Evolutionary conservation across 2,113 vertebrate genomes (phyloP).

Genomic region (Pomatostomus ruficeps): DNA sequence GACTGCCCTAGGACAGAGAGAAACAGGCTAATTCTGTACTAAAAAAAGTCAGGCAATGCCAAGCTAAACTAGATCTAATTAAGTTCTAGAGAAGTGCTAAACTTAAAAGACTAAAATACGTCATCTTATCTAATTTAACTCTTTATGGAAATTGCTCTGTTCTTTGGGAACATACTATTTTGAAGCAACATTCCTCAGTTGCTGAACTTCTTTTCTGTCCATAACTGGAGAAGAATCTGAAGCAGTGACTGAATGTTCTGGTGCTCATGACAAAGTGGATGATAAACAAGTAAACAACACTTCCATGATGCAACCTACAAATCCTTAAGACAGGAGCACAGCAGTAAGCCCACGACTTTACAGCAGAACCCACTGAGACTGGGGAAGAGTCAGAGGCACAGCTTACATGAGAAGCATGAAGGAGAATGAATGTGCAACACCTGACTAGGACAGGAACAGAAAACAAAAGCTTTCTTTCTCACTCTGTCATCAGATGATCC

Average conservation of each 20-base stretch:
- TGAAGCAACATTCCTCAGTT: not conserved
- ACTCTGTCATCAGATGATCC: not conserved
- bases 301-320: not conserved
- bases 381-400: not conserved
- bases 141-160: not conserved
- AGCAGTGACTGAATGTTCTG: not conserved
- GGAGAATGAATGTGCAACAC: not conserved
- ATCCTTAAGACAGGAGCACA: not conserved
- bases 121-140: conserved; percentile 6
- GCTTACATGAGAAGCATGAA: not conserved
- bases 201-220: not conserved
- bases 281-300: not conserved
- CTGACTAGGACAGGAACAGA: not conserved
- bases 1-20: conserved; percentile 30
- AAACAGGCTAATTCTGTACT: conserved; percentile 27
- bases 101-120: not conserved
- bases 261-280: not conserved
- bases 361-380: not conserved
- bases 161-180: not conserved
- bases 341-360: not conserved
- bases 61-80: conserved; percentile 44
- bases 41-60: conserved; percentile 12
- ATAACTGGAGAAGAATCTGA: not conserved
- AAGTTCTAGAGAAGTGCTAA: conserved; percentile 13
- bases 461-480: not conserved